Conservation (phyloP, 2,888 invertebrate genomes). For the Coenonympha glycerion region DNA sequence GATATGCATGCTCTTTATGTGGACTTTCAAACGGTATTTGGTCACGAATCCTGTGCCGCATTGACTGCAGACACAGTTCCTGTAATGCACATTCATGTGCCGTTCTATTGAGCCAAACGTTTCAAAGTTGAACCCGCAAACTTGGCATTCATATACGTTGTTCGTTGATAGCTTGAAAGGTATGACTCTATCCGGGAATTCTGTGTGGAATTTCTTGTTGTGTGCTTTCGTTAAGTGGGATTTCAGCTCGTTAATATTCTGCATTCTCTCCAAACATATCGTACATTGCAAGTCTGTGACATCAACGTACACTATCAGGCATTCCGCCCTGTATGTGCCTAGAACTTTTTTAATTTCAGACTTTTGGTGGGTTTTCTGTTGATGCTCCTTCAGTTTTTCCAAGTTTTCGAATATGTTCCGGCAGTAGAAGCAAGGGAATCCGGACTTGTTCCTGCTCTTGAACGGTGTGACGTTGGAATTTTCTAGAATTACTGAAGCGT, state of each 20-base stretch:
- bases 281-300: conserved; percentile 49
- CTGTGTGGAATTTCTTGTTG: conserved; percentile 43
- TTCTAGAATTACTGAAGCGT: conserved; percentile 44
- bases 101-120: conserved; percentile 61
- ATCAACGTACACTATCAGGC: conserved; percentile 56
- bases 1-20: conserved; percentile 51
- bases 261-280: conserved; percentile 39
- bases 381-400: conserved; percentile 42
- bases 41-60: conserved; percentile 62
- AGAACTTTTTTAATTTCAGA: conserved; percentile 39
- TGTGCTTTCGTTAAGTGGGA: conserved; percentile 48
- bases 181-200: conserved; percentile 51
- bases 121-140: conserved; percentile 55
- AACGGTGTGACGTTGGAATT: conserved; percentile 54
- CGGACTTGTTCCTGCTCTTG: conserved; percentile 47
- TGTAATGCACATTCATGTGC: conserved; percentile 64
- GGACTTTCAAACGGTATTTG: conserved; percentile 54
- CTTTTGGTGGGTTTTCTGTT: conserved; percentile 37
- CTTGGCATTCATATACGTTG: conserved; percentile 49
- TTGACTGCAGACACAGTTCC: conserved; percentile 57
- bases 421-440: conserved; percentile 63
- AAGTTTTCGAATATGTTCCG: conserved; percentile 45
- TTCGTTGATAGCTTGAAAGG: conserved; percentile 49
- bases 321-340: conserved; percentile 46
- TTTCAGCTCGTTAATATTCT: conserved; percentile 47